Evolutionary conservation across 2,888 invertebrate genomes (phyloP).

Genomic region (Macrosiphum euphorbiae): DNA sequence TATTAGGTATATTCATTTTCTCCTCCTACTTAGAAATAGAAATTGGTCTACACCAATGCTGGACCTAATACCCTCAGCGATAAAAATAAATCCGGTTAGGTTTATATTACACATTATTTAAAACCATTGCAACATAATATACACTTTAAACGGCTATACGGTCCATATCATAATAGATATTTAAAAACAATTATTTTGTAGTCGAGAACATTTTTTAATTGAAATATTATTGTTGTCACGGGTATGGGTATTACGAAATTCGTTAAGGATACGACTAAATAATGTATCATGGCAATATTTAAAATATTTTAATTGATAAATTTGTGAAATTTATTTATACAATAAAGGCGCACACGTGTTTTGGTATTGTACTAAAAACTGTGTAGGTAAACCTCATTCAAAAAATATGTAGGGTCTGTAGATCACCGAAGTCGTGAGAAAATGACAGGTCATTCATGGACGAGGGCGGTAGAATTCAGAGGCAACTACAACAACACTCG

Average conservation of each 20-base stretch:
- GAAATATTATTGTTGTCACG: neutral
- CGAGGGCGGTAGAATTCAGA: constrained; percentile 15
- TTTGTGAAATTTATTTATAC: neutral
- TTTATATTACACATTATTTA: neutral
- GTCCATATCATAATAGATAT: neutral
- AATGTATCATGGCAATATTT: too few relatives aligned
- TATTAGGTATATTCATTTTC: neutral
- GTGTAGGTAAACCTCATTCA: neutral
- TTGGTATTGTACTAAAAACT: neutral
- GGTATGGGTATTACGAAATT: neutral
- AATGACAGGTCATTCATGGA: constrained; percentile 18
- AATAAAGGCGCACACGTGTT: neutral
- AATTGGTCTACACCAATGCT: neutral
- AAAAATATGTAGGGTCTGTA: neutral
- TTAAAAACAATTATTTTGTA: too few relatives aligned
- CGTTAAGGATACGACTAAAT: neutral
- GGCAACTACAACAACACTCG: neutral
- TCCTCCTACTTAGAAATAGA: neutral
- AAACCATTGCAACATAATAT: neutral
- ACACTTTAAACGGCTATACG: too few relatives aligned
- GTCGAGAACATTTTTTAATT: neutral
- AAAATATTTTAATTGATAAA: neutral
- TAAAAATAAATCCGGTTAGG: neutral
- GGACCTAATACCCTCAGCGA: neutral
- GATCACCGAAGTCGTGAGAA: neutral